These are phyloP conservation scores for Hypsopygia costalis DNA, from an alignment of 2,888 invertebrate genomes.

Conservation along the genomic window DNA sequence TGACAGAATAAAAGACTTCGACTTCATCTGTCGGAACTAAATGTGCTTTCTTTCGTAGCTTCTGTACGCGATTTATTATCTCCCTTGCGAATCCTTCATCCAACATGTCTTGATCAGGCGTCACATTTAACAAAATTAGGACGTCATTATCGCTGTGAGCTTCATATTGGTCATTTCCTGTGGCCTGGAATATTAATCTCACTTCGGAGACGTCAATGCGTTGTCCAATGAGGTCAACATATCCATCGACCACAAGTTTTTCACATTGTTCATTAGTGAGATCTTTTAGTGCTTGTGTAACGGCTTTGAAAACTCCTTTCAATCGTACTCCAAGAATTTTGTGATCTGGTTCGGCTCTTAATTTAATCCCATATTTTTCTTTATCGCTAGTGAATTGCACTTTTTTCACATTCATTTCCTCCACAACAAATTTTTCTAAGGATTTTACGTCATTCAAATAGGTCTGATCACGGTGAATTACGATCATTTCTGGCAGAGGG, in stretches of 20 bases:
- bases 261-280: constrained; percentile 90
- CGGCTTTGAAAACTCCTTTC: constrained; percentile 94
- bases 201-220: constrained; percentile 88
- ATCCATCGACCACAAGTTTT: constrained; percentile 84
- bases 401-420: constrained; percentile 95
- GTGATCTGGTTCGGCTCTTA: constrained; percentile 97
- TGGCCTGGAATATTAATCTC: constrained; percentile 89
- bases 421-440: constrained; percentile 91
- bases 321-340: constrained; percentile 93
- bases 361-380: constrained; percentile 92
- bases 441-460: constrained; percentile 89
- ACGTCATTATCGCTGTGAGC: constrained; percentile 95
- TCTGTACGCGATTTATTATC: constrained; percentile 97
- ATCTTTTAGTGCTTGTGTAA: constrained; percentile 89
- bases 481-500: constrained; percentile 96
- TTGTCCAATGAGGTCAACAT: constrained; percentile 87
- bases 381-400: constrained; percentile 94
- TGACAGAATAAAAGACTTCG: constrained; percentile 87
- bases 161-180: constrained; percentile 88
- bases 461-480: constrained; percentile 91
- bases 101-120: constrained; percentile 93
- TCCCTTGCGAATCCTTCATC: constrained; percentile 98
- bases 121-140: constrained; percentile 93
- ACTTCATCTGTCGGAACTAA: constrained; percentile 96
- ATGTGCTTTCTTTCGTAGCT: constrained; percentile 96